phyloP scores from a whole-genome alignment of 2,113 vertebrate species.

The Menidia beryllina region DNA sequence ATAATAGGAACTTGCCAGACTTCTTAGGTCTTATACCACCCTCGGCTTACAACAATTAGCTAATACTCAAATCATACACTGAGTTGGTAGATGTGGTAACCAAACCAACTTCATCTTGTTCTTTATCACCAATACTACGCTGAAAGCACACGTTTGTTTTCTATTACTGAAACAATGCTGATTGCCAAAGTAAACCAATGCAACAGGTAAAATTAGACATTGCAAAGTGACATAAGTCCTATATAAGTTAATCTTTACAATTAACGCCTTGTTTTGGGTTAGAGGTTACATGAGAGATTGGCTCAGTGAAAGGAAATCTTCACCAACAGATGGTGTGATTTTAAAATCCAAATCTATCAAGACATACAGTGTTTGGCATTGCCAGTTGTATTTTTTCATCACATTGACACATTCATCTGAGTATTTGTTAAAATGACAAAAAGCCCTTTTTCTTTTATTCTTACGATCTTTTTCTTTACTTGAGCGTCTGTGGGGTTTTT shows the following conservation, averaged over 20 bases:
- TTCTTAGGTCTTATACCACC: too few species aligned
- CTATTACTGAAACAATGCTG: not conserved
- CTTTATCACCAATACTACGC: not conserved
- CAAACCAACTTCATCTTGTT: too few species aligned
- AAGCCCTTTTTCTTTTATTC: conserved; percentile 6
- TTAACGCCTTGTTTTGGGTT: not conserved
- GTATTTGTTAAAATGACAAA: conserved; percentile 7
- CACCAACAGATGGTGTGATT: not conserved
- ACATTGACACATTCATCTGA: conserved; percentile 8
- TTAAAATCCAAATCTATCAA: not conserved
- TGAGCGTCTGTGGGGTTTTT: not conserved
- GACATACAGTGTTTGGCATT: not conserved
- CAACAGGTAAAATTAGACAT: not conserved
- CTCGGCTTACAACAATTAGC: not conserved
- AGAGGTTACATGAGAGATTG: not conserved
- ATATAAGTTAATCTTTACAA: not conserved
- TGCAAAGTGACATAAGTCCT: not conserved
- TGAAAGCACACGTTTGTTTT: not conserved
- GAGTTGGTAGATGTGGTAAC: too few species aligned
- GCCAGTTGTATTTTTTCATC: conserved; percentile 11
- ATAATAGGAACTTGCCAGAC: too few species aligned
- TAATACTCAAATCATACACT: not conserved
- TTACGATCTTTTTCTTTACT: not conserved
- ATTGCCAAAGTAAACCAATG: not conserved
- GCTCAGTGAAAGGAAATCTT: conserved; percentile 48